Evolutionary conservation across 2,113 vertebrate species (phyloP), one percentile per base, ranked within the genome.

Genomic region (Callocephalon fimbriatum): DNA sequence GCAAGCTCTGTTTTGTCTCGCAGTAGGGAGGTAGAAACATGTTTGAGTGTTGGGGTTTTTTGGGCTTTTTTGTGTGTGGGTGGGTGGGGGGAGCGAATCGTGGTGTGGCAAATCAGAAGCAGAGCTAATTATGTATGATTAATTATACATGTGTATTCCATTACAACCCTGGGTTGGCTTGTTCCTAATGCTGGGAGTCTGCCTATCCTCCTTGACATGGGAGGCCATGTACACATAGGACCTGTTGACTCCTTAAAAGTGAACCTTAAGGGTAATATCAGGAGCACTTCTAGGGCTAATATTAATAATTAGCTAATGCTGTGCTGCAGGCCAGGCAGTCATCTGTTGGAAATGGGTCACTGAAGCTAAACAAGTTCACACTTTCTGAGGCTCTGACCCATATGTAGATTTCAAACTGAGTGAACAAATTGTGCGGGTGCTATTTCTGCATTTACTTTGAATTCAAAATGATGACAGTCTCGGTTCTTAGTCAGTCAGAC

Each of bases 371-470:
- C 73, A 91, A 59, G 91, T 95, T 75, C 38, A 37, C 3, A 3
- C 51, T 3, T 1, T 83, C 73, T 58, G 80, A 90, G 53, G 38
- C 66, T 91, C 70, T 97, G 95, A 95, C 84, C 95, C 80, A 76
- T 48, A 76, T 79, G 84, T 68, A 70, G 89, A 86, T 94, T 93
- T 90, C 87, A 87, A 68, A 93, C 74, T 22, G 1, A 91, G 44
- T 65, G 89, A 94, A 31, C n/a, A 56, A 65, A 65, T 84, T 66
- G 4, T 70, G 66, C 94, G 74, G 70, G 62, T 95, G 91, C 86
- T 96, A 81, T 96, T 96, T 96, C 94, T 95, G 68, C 38, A 77
- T 84, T 94, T 96, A 86, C 38, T 95, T 89, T 87, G 86, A 96
- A 91, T 96, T 95, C 2, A 37, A 85, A 94, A 91, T 4, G 2